These are phyloP conservation scores for Carcharodon carcharias DNA, from an alignment of 2,797 vertebrate genomes.

Conservation along the genomic window DNA sequence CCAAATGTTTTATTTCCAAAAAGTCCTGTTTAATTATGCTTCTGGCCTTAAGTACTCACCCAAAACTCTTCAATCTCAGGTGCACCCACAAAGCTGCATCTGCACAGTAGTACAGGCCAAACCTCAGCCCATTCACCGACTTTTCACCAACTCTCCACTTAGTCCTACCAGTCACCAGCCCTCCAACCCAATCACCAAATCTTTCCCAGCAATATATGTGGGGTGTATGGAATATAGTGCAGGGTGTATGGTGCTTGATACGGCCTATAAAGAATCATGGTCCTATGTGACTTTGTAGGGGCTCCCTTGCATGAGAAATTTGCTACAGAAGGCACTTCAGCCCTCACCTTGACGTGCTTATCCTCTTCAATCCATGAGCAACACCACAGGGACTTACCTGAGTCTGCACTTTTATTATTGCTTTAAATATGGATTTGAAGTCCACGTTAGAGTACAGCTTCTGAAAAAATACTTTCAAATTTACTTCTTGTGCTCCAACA, in stretches of 20 bases:
- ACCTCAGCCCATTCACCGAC: background rate
- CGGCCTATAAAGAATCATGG: background rate
- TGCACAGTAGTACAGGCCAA: background rate
- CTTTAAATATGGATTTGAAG: background rate
- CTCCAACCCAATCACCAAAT: background rate
- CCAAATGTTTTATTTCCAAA: background rate
- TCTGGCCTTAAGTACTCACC: background rate
- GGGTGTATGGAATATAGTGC: no score
- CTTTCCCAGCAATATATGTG: background rate
- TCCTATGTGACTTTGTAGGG: background rate
- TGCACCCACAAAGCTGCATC: background rate
- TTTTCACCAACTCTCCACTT: background rate
- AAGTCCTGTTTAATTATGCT: background rate
- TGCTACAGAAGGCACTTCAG: background rate
- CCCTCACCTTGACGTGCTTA: background rate
- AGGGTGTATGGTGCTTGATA: no score
- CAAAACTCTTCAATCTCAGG: background rate
- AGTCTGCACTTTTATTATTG: background rate
- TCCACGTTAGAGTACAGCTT: background rate
- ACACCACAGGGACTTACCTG: background rate
- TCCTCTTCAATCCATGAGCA: background rate
- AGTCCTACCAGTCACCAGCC: background rate
- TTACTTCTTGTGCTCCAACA: background rate
- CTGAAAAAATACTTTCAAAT: background rate
- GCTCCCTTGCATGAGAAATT: background rate